Evolutionary conservation across 2,888 invertebrate species (phyloP).

Genomic region (Icerya purchasi): DNA sequence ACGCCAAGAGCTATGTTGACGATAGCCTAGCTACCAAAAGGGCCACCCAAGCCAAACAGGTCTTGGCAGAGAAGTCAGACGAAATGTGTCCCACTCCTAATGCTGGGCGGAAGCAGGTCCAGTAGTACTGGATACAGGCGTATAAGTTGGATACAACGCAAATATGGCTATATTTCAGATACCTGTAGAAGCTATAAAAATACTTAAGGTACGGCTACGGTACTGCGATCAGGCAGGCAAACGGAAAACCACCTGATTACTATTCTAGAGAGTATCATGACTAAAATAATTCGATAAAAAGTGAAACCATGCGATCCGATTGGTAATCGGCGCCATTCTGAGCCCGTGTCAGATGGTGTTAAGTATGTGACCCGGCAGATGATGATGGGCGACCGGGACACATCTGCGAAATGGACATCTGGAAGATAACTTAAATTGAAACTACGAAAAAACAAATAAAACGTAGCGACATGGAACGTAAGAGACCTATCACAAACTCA

Average conservation of each 20-base stretch:
- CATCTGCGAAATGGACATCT: neutral
- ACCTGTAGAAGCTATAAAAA: neutral
- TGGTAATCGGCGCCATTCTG: neutral
- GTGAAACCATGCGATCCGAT: neutral
- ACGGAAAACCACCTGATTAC: neutral
- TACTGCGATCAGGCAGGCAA: neutral
- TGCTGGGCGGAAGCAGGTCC: neutral
- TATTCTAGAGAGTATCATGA: neutral
- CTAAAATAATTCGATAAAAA: neutral
- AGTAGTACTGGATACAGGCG: neutral
- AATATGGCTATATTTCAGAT: neutral
- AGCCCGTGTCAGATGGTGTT: neutral
- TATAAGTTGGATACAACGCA: neutral
- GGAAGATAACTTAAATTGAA: neutral
- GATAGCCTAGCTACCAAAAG: too few species aligned
- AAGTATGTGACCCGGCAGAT: neutral
- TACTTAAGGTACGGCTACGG: neutral
- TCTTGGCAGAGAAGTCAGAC: too few species aligned
- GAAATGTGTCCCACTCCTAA: too few species aligned
- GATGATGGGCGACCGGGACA: neutral
- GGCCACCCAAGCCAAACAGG: too few species aligned
- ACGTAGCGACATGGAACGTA: neutral
- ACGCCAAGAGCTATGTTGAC: too few species aligned
- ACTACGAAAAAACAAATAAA: neutral
- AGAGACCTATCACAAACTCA: too few species aligned